Conservation (phyloP, 2,797 vertebrate genomes). For the Eidolon dupreanum region DNA sequence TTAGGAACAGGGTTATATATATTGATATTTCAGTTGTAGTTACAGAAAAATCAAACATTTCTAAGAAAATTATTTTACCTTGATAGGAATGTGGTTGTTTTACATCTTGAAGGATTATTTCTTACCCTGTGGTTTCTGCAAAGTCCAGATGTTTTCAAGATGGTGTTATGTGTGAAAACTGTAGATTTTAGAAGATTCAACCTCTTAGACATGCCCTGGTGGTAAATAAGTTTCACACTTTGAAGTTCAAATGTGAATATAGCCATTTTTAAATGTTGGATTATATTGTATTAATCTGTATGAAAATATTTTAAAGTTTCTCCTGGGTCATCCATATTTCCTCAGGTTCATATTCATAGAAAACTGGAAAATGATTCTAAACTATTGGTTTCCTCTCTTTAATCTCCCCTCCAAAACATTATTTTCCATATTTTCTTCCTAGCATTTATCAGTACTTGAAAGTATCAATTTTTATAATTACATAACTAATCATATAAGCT, state of each 20-base stretch:
- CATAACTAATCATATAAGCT: background rate
- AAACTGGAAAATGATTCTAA: slow-evolving; percentile 39
- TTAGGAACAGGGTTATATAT: background rate
- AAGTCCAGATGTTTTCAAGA: slow-evolving; percentile 64
- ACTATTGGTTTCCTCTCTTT: background rate
- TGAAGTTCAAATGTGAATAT: slow-evolving; percentile 55
- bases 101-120: slow-evolving; percentile 58
- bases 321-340: background rate
- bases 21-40: slow-evolving; percentile 49
- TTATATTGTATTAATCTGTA: slow-evolving; percentile 6
- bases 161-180: slow-evolving; percentile 61
- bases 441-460: slow-evolving; percentile 25
- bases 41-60: slow-evolving; percentile 54
- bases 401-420: background rate
- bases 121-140: slow-evolving; percentile 67
- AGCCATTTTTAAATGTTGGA: background rate
- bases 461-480: slow-evolving; percentile 3
- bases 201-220: slow-evolving; percentile 53
- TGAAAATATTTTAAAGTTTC: slow-evolving; percentile 31
- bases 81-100: slow-evolving; percentile 56
- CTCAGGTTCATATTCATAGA: background rate
- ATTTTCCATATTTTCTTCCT: background rate
- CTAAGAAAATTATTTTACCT: slow-evolving; percentile 55
- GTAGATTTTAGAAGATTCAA: background rate
- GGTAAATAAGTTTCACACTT: slow-evolving; percentile 66